A percentile compares a stretch with the other conserved stretches of the same genome.
These are phyloP conservation scores for Lathamus discolor DNA, from an alignment of 2,113 vertebrate species.

Conservation along the genomic window DNA sequence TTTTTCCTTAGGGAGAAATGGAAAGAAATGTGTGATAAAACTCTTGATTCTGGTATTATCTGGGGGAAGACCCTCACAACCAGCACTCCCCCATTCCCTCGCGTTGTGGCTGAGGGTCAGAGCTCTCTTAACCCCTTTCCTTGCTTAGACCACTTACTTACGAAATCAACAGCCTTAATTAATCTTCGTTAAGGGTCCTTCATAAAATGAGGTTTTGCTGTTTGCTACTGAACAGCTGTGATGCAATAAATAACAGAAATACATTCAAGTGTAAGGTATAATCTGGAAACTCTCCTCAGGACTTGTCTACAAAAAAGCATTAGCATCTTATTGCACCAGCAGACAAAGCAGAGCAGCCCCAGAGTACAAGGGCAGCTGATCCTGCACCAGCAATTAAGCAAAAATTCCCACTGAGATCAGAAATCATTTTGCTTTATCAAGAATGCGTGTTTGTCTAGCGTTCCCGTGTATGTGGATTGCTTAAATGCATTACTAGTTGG, in stretches of 20 bases:
- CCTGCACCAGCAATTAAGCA: neutral
- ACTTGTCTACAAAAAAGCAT: neutral
- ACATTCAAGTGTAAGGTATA: neutral
- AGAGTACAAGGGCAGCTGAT: neutral
- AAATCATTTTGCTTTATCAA: neutral
- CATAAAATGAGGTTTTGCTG: neutral
- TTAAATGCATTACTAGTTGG: neutral
- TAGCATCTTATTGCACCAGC: neutral
- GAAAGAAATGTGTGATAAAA: neutral
- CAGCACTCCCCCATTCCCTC: accelerated
- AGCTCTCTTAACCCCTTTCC: neutral
- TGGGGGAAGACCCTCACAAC: neutral
- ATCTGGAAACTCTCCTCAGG: neutral
- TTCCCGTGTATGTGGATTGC: neutral
- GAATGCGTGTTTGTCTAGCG: neutral
- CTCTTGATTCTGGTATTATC: neutral
- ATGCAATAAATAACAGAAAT: neutral
- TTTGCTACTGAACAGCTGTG: neutral
- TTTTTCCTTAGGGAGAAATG: neutral
- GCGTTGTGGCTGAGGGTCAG: neutral
- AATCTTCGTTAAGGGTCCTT: neutral
- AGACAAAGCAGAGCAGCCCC: neutral
- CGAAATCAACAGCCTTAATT: neutral
- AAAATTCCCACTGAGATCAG: neutral
- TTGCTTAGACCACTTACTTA: neutral